Base-by-base conservation (phyloP, 2,888 invertebrate species). In the Polymixis flavicincta region DNA sequence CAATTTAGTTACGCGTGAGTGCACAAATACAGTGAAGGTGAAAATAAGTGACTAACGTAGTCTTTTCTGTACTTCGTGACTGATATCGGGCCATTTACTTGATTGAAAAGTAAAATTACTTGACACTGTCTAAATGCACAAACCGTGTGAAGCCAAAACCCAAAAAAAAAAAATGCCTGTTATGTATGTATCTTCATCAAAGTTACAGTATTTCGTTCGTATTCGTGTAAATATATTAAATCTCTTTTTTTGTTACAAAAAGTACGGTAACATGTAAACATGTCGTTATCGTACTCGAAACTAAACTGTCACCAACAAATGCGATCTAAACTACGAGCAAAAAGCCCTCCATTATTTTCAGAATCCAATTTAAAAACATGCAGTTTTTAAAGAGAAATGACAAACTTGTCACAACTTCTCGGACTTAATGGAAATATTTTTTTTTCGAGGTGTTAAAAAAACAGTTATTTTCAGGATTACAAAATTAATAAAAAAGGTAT, bases 341-440 rank as follows among this genome's bases (percentile, higher is more conserved):
- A 28, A 45, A 64, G 28, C 14, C 13, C 9, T 60, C 9, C 54
- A 54, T 67, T 82, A 48, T 77, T 55, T 65, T 65, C 28, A n/a
- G 48, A 67, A 83, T 60, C 66, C 73, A 76, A 81, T 82, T 81
- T 75, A 80, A 67, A 74, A 63, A 76, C 54, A 48, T 75, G 64
- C 57, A 61, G 52, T 82, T 82, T 81, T 8, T 82, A 83, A 90
- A 89, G 85, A 87, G 69, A 86, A 89, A 89, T 85, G 76, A 77
- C 61, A 64, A 79, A 83, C 81, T 81, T 78, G 82, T 83, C 82
- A 79, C 71, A 76, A 80, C 61, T 85, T 84, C 42, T 68, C 57
- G 71, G 69, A 54, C 80, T 57, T 32, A 63, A 54, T 67, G 54
- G 42, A 60, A 78, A 74, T 57, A 80, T 74, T 2, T 57, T 45